Conservation (phyloP, 2,888 invertebrate genomes). For the Ophion slaviceki region DNA sequence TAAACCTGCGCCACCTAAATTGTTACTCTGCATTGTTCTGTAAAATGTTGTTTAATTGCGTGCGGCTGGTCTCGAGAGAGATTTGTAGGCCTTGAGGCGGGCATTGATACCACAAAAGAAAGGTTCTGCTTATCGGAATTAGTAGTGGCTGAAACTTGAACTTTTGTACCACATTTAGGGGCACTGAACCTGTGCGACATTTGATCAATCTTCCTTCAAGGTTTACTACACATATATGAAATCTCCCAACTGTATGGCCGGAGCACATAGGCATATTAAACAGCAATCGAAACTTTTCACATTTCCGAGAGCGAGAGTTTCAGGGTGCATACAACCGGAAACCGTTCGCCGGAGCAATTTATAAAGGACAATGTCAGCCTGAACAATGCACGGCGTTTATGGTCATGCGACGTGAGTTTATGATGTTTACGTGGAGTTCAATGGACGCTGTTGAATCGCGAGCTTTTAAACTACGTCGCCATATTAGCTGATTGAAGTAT, state of each 20-base stretch:
- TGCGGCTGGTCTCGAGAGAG: too few relatives aligned
- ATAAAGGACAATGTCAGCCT: slow-evolving; percentile 19
- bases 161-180: background rate
- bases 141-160: background rate
- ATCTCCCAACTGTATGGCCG: slow-evolving; percentile 12
- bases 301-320: slow-evolving; percentile 19
- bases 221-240: background rate
- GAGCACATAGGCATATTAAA: slow-evolving; percentile 3
- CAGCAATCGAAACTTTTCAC: slow-evolving; percentile 34
- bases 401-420: background rate
- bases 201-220: slow-evolving; percentile 11
- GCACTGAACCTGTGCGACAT: background rate
- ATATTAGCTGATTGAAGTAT: slow-evolving; percentile 8
- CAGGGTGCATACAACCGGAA: slow-evolving; percentile 1
- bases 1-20: too few relatives aligned
- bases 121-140: background rate
- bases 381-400: slow-evolving; percentile 8
- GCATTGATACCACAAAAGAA: too few relatives aligned
- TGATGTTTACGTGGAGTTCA: background rate
- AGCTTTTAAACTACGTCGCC: background rate
- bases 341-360: slow-evolving; percentile 14
- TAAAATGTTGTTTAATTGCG: too few relatives aligned
- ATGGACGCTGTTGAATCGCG: background rate
- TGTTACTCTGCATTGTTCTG: too few relatives aligned
- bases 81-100: too few relatives aligned